Conservation (phyloP, 1,140 invertebrate genomes). For the Drosophila pectinifera region DNA sequence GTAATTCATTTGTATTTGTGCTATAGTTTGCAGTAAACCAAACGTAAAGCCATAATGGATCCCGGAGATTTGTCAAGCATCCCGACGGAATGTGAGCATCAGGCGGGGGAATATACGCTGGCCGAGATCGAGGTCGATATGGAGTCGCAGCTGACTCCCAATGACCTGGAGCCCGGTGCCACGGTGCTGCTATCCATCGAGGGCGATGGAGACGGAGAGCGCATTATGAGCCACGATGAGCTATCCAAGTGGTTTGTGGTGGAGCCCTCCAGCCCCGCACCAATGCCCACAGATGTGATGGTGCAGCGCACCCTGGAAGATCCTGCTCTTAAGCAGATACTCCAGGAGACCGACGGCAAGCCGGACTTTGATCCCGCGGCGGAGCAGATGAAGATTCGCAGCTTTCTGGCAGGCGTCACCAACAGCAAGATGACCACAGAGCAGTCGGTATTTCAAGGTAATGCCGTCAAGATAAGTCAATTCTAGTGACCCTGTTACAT, state of each 20-base stretch:
- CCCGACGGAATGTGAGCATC: background rate
- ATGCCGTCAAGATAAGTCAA: no score
- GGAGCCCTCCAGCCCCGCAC: background rate
- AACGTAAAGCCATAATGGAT: background rate
- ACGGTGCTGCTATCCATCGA: constrained; percentile 60
- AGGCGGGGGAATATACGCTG: constrained; percentile 47
- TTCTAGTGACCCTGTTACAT: no score
- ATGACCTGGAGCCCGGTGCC: constrained; percentile 46
- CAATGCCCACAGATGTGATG: constrained; percentile 50
- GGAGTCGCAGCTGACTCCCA: constrained; percentile 21
- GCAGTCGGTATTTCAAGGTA: constrained; percentile 27
- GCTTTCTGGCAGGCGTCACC: constrained; percentile 61
- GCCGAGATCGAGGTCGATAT: constrained; percentile 60
- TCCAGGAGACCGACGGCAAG: constrained; percentile 52
- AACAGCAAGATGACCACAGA: constrained; percentile 40
- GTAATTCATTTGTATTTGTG: background rate
- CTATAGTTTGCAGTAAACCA: background rate
- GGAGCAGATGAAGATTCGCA: constrained; percentile 66
- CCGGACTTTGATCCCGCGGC: constrained; percentile 64
- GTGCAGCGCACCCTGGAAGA: constrained; percentile 67
- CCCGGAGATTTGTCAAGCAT: background rate
- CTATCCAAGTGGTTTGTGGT: constrained; percentile 45
- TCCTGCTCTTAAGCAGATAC: constrained; percentile 61
- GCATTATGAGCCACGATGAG: constrained; percentile 43
- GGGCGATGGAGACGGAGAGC: constrained; percentile 8